These are phyloP conservation scores for Sinosuthora webbiana DNA, from an alignment of 2,113 vertebrate species.

Conservation along the genomic window DNA sequence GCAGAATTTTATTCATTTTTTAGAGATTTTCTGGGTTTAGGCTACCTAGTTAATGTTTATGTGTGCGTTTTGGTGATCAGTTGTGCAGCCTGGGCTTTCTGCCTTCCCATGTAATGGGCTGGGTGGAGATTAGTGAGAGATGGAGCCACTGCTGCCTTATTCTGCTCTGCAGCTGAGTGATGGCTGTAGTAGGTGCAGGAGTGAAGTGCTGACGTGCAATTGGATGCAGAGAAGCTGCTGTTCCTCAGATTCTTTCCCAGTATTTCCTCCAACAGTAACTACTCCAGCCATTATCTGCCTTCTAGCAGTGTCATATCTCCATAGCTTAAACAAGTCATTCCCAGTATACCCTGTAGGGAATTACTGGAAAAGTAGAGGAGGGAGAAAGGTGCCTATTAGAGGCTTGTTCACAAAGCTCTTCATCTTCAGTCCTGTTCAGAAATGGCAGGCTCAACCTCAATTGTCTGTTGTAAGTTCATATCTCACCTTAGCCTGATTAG, in stretches of 20 bases:
- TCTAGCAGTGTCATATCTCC: background rate
- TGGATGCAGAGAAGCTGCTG: background rate
- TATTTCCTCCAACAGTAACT: fast-evolving
- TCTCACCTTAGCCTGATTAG: background rate
- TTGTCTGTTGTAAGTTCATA: background rate
- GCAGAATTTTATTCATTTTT: background rate
- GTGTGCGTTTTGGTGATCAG: background rate
- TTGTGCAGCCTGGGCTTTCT: background rate
- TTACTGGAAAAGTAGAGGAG: background rate
- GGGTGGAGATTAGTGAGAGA: background rate
- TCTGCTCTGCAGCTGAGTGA: background rate
- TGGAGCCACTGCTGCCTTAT: background rate
- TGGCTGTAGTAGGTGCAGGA: background rate
- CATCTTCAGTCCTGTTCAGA: background rate
- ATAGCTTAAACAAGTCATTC: background rate
- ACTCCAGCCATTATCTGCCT: background rate
- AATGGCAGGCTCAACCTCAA: background rate
- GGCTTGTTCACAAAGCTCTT: background rate
- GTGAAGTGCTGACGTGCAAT: background rate
- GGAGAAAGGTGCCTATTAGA: background rate
- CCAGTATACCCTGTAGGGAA: background rate
- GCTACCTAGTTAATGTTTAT: background rate
- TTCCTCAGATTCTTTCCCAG: background rate
- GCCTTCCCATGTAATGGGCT: background rate
- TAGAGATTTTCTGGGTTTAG: background rate